Conservation (phyloP, 2,888 invertebrate species). For the Agriopis marginaria region DNA sequence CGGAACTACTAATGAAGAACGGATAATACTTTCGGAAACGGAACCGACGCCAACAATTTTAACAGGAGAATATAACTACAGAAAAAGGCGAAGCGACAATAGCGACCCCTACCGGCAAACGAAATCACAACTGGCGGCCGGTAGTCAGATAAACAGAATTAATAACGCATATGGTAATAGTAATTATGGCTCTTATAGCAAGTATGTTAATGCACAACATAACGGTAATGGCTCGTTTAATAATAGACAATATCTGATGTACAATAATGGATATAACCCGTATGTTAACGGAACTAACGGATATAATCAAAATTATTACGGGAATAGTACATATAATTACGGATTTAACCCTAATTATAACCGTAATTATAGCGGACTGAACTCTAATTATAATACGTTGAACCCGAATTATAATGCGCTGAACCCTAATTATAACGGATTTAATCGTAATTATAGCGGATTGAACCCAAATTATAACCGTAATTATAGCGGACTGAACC, state of each 20-base stretch:
- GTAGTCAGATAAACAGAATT: neutral
- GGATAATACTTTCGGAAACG: neutral
- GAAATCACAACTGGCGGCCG: neutral
- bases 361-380: neutral
- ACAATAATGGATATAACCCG: slow-evolving; percentile 11
- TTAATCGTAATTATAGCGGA: neutral
- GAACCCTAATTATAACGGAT: neutral
- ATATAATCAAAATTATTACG: neutral
- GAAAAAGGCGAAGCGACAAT: slow-evolving; percentile 23
- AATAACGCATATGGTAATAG: neutral
- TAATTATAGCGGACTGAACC: neutral
- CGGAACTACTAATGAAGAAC: neutral
- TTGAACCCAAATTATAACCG: neutral
- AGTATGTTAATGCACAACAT: slow-evolving; percentile 16
- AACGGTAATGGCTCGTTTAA: slow-evolving; percentile 11
- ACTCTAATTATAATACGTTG: too few species aligned
- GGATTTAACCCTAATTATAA: neutral
- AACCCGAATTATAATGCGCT: neutral
- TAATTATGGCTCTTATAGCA: slow-evolving; percentile 20
- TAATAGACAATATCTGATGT: slow-evolving; percentile 24
- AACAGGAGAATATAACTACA: slow-evolving; percentile 7
- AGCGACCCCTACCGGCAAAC: neutral
- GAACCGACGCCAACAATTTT: neutral
- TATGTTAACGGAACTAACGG: neutral
- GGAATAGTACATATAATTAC: too few species aligned